phyloP scores from a whole-genome alignment of 2,888 invertebrate species.

The Branchipolynoe longqiensis region DNA sequence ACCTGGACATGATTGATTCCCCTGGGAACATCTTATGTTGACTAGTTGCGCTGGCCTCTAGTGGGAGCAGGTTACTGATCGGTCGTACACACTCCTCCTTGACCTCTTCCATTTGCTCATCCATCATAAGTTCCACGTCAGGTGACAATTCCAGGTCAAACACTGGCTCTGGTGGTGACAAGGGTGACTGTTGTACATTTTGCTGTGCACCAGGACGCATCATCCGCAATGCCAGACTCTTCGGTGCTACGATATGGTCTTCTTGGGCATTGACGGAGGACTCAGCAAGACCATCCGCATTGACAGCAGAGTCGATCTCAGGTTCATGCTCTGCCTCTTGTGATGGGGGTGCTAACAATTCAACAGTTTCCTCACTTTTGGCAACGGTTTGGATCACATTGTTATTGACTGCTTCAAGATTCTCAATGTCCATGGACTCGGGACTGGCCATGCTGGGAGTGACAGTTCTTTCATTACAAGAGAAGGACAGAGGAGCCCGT shows the following conservation, averaged over 20 bases:
- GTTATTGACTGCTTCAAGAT: slow-evolving; percentile 44
- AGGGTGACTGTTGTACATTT: background rate
- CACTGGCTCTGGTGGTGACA: slow-evolving; percentile 34
- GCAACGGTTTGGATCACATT: slow-evolving; percentile 41
- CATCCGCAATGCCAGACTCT: too few species aligned
- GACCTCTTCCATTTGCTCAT: background rate
- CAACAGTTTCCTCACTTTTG: slow-evolving; percentile 47
- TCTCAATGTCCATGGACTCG: slow-evolving; percentile 34
- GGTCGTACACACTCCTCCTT: background rate
- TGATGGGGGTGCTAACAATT: too few species aligned
- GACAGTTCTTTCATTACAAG: background rate
- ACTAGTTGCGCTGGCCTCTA: background rate
- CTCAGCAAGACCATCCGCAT: too few species aligned
- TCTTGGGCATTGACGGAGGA: background rate
- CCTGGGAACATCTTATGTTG: background rate
- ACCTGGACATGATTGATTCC: background rate
- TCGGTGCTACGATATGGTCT: background rate
- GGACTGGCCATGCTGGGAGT: slow-evolving; percentile 12
- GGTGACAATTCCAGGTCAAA: slow-evolving; percentile 10
- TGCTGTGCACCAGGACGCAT: too few species aligned
- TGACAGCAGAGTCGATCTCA: too few species aligned
- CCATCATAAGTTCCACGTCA: slow-evolving; percentile 4
- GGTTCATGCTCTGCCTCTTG: too few species aligned
- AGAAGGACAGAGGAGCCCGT: slow-evolving; percentile 24
- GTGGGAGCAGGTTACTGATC: too few species aligned